Conservation (phyloP, 2,888 invertebrate species). For the Tinea semifulvella region DNA sequence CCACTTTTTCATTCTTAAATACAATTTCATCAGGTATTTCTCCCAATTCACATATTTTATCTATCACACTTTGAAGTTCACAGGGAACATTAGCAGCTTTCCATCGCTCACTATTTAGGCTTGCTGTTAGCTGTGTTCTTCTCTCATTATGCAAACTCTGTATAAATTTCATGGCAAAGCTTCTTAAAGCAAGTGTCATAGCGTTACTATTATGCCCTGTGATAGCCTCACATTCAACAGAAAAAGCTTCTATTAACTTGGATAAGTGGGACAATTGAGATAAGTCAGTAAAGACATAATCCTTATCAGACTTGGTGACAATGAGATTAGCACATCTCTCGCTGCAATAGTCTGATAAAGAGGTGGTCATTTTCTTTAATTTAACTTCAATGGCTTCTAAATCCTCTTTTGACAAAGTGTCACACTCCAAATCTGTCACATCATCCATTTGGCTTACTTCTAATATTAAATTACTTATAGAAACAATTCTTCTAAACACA, state of each 20-base stretch:
- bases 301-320: constrained; percentile 77
- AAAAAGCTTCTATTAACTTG: constrained; percentile 81
- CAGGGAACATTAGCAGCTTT: constrained; percentile 89
- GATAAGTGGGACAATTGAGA: constrained; percentile 81
- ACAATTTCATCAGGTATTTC: constrained; percentile 43
- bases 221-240: constrained; percentile 76
- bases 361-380: constrained; percentile 78
- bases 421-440: constrained; percentile 67
- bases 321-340: constrained; percentile 91
- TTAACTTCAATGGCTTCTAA: constrained; percentile 73
- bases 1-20: constrained; percentile 47
- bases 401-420: constrained; percentile 75
- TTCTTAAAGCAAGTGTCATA: constrained; percentile 82
- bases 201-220: constrained; percentile 81
- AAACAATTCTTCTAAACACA: constrained; percentile 77
- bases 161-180: constrained; percentile 90
- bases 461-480: constrained; percentile 78
- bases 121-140: constrained; percentile 82
- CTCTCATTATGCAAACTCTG: constrained; percentile 90
- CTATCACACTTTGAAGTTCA: constrained; percentile 87
- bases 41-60: constrained; percentile 69
- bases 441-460: constrained; percentile 73
- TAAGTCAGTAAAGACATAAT: constrained; percentile 74
- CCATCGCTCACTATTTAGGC: constrained; percentile 94
- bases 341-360: constrained; percentile 92